These are phyloP conservation scores for Cryptocephalus moraei DNA, from an alignment of 2,888 invertebrate species.

Conservation along the genomic window DNA sequence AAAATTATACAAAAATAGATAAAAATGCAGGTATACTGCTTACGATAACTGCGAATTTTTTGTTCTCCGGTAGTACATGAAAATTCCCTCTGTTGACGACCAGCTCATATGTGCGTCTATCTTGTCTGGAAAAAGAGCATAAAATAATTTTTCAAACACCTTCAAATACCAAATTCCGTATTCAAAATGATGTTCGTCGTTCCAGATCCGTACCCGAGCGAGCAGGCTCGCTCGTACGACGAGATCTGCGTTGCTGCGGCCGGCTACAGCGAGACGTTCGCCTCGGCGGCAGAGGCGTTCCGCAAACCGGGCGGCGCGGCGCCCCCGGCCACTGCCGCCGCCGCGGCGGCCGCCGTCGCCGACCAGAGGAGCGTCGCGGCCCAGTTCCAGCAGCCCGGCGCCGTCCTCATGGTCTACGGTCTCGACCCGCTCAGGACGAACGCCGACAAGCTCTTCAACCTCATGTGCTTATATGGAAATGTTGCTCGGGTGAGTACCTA, in stretches of 20 bases:
- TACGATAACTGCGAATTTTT: too few species aligned
- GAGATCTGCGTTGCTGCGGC: constrained; percentile 34
- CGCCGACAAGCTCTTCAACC: constrained; percentile 92
- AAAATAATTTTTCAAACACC: too few species aligned
- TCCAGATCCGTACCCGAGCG: constrained; percentile 34
- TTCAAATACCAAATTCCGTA: too few species aligned
- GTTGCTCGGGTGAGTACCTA: constrained; percentile 73
- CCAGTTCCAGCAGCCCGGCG: constrained; percentile 56
- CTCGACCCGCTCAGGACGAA: constrained; percentile 89
- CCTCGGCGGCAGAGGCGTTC: constrained; percentile 27
- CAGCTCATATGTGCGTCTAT: too few species aligned
- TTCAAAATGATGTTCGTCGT: constrained; percentile 11
- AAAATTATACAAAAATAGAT: too few species aligned
- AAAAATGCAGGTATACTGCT: too few species aligned
- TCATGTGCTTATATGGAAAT: constrained; percentile 98
- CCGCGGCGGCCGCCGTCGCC: constrained; percentile 27
- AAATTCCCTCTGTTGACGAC: too few species aligned
- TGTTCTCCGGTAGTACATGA: too few species aligned
- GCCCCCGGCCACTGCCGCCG: constrained; percentile 3
- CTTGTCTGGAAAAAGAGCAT: too few species aligned
- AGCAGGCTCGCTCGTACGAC: constrained; percentile 29
- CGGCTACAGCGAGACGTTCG: constrained; percentile 31
- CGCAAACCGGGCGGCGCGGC: constrained; percentile 22
- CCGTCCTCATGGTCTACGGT: constrained; percentile 98
- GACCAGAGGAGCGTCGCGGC: constrained; percentile 24